These are phyloP conservation scores for Glossosoma conforme DNA, from an alignment of 1,140 invertebrate genomes.

Conservation along the genomic window DNA sequence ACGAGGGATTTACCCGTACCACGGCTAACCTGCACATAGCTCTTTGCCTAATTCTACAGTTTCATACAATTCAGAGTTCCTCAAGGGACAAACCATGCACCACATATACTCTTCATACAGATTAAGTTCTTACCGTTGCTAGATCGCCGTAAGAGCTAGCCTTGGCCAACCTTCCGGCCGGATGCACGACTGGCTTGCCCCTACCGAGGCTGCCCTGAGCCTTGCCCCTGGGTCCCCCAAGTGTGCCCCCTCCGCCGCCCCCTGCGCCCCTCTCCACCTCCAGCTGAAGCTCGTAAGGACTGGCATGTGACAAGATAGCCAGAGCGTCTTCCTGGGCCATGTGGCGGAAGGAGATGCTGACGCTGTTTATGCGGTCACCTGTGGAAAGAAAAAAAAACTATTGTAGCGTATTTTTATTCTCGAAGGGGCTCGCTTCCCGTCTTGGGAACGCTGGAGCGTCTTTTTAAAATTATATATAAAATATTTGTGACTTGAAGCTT, in stretches of 20 bases:
- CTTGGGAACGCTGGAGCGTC: too few species aligned
- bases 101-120: too few species aligned
- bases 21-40: too few species aligned
- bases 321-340: constrained; percentile 89
- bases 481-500: too few species aligned
- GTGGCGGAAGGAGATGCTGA: constrained; percentile 80
- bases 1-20: too few species aligned
- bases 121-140: constrained; percentile 49
- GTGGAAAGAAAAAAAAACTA: too few species aligned
- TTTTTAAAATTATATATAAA: too few species aligned
- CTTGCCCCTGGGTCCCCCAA: constrained; percentile 37
- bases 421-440: too few species aligned
- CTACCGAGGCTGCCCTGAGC: constrained; percentile 40
- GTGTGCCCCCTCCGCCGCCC: constrained; percentile 40
- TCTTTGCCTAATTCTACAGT: too few species aligned
- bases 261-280: constrained; percentile 55
- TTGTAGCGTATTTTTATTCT: too few species aligned
- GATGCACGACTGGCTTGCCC: constrained; percentile 10
- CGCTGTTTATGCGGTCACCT: constrained; percentile 82
- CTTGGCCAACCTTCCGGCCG: constrained; percentile 19
- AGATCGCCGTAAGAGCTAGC: constrained; percentile 48
- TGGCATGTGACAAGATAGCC: constrained; percentile 83
- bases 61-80: too few species aligned
- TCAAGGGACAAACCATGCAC: too few species aligned
- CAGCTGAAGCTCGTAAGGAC: constrained; percentile 80